Conservation (phyloP, 2,797 vertebrate species). For the Oryzias dopingdopingensis region DNA sequence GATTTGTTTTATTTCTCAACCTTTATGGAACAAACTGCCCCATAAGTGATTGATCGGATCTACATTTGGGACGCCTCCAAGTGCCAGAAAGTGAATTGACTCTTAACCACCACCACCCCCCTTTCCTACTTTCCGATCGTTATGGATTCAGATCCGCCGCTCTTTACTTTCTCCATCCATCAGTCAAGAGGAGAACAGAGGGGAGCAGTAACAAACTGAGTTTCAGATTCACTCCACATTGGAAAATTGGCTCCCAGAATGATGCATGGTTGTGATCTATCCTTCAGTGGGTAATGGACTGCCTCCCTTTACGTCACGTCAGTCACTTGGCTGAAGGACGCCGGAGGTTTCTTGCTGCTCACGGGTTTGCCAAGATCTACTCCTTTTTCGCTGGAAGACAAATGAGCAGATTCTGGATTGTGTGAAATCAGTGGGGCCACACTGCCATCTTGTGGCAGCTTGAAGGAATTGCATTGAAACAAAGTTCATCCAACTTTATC, state of each 20-base stretch:
- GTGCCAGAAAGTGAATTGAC: conserved; percentile 49
- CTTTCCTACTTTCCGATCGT: conserved; percentile 14
- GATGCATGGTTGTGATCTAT: conserved; percentile 66
- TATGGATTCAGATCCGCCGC: conserved; percentile 42
- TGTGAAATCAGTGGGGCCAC: conserved; percentile 12
- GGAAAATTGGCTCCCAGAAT: conserved; percentile 54
- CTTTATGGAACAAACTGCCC: not conserved
- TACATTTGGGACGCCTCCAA: conserved; percentile 32
- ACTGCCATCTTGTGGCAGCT: conserved; percentile 67
- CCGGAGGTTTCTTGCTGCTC: conserved; percentile 42
- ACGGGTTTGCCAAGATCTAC: conserved; percentile 44
- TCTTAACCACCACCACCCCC: conserved; percentile 25
- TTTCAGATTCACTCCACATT: conserved; percentile 66
- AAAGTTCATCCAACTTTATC: not conserved
- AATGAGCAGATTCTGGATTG: conserved; percentile 28
- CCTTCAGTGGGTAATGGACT: conserved; percentile 68
- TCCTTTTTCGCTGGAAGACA: conserved; percentile 30
- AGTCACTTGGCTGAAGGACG: conserved; percentile 67
- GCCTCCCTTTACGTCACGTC: conserved; percentile 56
- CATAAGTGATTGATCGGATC: conserved; percentile 24
- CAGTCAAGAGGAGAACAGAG: conserved; percentile 35
- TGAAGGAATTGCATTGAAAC: conserved; percentile 6
- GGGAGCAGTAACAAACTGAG: conserved; percentile 53
- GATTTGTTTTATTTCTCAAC: not conserved
- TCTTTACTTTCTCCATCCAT: conserved; percentile 39